These are phyloP conservation scores for Neodiprion pinetum DNA, from an alignment of 1,140 invertebrate species.

Conservation along the genomic window DNA sequence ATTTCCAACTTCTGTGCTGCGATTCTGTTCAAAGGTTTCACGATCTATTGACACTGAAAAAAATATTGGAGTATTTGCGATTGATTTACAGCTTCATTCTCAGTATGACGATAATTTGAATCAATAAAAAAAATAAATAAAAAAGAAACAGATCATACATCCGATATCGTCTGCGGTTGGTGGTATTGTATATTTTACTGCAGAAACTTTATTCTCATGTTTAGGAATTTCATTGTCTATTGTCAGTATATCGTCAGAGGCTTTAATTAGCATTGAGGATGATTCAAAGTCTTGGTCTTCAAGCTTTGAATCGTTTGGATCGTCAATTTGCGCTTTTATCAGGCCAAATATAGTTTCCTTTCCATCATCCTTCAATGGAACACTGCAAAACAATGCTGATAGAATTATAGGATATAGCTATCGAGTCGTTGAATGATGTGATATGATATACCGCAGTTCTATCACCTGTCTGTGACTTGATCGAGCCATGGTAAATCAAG, in stretches of 20 bases:
- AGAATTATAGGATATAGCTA: neutral
- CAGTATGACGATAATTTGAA: neutral
- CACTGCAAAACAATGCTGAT: slow-evolving; percentile 24
- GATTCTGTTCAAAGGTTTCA: slow-evolving; percentile 6
- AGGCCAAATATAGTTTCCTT: slow-evolving; percentile 39
- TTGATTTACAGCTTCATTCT: neutral
- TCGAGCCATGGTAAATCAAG: slow-evolving; percentile 60
- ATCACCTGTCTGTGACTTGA: slow-evolving; percentile 40
- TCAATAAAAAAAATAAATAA: neutral
- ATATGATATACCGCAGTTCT: slow-evolving; percentile 2
- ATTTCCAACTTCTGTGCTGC: neutral
- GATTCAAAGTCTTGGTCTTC: slow-evolving; percentile 13
- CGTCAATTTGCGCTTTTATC: slow-evolving; percentile 26
- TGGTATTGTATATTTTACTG: neutral
- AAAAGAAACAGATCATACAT: slow-evolving; percentile 8
- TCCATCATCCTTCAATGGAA: slow-evolving; percentile 24
- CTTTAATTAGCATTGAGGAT: neutral
- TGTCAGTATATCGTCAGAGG: neutral
- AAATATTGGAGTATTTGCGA: slow-evolving; percentile 1
- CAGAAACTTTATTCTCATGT: neutral
- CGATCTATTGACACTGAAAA: slow-evolving; percentile 12
- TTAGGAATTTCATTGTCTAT: slow-evolving; percentile 13
- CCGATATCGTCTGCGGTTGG: slow-evolving; percentile 9
- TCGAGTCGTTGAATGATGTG: slow-evolving; percentile 22
- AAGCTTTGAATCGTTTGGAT: slow-evolving; percentile 13